Percentiles rank a stretch among this genome's conserved stretches.
Evolutionary conservation across 2,888 invertebrate species (phyloP).

Genomic region (Crioceris asparagi): DNA sequence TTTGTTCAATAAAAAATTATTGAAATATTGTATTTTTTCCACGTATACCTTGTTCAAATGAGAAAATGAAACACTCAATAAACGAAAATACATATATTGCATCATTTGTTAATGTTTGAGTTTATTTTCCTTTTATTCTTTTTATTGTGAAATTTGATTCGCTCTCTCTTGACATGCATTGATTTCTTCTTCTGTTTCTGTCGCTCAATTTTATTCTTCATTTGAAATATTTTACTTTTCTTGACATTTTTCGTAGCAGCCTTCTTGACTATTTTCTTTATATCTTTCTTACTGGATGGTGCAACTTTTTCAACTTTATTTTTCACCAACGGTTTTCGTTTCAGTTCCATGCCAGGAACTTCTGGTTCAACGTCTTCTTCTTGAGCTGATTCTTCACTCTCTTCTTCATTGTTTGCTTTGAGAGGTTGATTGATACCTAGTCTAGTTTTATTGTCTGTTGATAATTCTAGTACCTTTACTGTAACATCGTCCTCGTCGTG

Average conservation of each 20-base stretch:
- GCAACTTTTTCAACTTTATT: slow-evolving; percentile 26
- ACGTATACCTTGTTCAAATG: too few species aligned
- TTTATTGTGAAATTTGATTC: slow-evolving; percentile 24
- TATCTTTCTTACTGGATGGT: slow-evolving; percentile 48
- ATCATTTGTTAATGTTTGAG: too few species aligned
- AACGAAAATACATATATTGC: too few species aligned
- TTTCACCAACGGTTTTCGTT: slow-evolving; percentile 10
- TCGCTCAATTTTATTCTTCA: slow-evolving; percentile 60
- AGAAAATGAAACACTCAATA: too few species aligned
- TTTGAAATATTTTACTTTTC: slow-evolving; percentile 67
- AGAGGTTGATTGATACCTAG: slow-evolving; percentile 57
- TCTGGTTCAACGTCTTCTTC: slow-evolving; percentile 24
- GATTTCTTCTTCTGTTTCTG: slow-evolving; percentile 60
- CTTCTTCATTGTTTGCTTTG: slow-evolving; percentile 27
- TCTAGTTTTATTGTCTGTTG: slow-evolving; percentile 59
- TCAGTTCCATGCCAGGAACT: slow-evolving; percentile 41
- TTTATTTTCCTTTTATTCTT: not conserved
- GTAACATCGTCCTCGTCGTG: slow-evolving; percentile 69
- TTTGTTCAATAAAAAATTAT: too few species aligned
- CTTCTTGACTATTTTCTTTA: slow-evolving; percentile 58
- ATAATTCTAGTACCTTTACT: slow-evolving; percentile 67
- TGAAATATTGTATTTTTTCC: too few species aligned
- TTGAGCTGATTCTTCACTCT: slow-evolving; percentile 26
- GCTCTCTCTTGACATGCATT: slow-evolving; percentile 37
- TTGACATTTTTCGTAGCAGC: slow-evolving; percentile 63